Percentiles rank a stretch among this genome's conserved stretches.
phyloP scores from a whole-genome alignment of 2,797 vertebrate species.

The Squalus acanthias region DNA sequence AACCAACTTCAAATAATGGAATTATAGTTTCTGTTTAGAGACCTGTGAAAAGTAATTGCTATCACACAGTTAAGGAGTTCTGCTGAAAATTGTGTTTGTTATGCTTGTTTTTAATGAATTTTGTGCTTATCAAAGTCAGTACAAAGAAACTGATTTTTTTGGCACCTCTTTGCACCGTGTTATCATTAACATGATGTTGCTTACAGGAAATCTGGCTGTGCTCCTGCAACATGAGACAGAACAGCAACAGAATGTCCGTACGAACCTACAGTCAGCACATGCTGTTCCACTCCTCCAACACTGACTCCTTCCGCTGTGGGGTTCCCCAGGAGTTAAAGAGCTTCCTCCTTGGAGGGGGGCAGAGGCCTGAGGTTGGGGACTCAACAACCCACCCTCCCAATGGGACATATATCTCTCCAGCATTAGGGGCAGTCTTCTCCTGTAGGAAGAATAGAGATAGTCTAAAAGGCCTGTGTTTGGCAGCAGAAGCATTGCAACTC shows the following conservation, averaged over 20 bases:
- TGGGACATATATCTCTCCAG: not conserved
- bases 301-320: not conserved
- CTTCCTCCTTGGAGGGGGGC: not conserved
- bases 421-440: not conserved
- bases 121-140: not conserved
- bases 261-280: not conserved
- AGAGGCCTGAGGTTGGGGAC: not conserved
- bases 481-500: not conserved
- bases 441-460: not conserved
- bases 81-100: not conserved
- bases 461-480: conserved; percentile 12
- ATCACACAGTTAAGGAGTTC: not conserved
- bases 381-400: no score
- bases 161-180: not conserved
- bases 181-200: not conserved
- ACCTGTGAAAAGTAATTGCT: not conserved
- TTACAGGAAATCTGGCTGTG: not conserved
- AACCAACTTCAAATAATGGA: not conserved
- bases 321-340: not conserved
- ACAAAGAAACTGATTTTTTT: not conserved
- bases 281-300: not conserved
- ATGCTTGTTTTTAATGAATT: not conserved
- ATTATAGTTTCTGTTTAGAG: not conserved
- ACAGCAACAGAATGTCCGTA: not conserved
- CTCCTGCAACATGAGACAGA: not conserved